phyloP scores from a whole-genome alignment of 2,113 vertebrate genomes.

The Serranochromis macrocephalus region DNA sequence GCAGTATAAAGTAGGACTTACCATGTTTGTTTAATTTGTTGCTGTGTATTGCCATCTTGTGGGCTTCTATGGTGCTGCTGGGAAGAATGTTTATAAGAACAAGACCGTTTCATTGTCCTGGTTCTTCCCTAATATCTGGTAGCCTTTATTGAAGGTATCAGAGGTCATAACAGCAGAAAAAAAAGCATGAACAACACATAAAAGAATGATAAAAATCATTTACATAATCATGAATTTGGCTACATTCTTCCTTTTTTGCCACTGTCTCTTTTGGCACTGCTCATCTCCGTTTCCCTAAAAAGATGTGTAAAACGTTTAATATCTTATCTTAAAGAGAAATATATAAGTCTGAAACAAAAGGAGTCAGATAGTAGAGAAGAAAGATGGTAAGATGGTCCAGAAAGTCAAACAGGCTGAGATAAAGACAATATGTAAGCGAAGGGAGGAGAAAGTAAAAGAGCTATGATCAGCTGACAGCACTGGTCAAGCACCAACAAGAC shows the following conservation, averaged over 20 bases:
- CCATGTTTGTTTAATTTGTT: neutral
- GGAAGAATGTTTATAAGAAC: accelerated
- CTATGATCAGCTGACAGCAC: neutral
- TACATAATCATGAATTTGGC: neutral
- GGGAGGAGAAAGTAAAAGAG: neutral
- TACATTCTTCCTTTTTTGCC: neutral
- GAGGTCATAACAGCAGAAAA: neutral
- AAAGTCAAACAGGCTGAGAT: neutral
- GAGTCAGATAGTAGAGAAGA: neutral
- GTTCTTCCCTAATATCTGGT: neutral
- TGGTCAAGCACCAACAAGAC: conserved; percentile 25
- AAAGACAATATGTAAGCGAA: neutral
- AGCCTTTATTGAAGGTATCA: neutral
- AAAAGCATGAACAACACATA: neutral
- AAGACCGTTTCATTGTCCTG: neutral
- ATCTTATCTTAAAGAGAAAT: neutral
- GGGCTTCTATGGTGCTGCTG: conserved; percentile 10
- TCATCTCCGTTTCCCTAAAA: neutral
- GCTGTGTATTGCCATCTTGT: conserved; percentile 46
- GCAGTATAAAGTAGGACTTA: neutral
- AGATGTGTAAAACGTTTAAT: neutral
- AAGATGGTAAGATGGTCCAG: neutral
- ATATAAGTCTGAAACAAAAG: neutral
- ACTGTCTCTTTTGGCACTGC: neutral
- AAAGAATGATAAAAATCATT: accelerated